Base-by-base conservation (phyloP, 2,113 vertebrate genomes). In the Protomyctophum bolini region DNA sequence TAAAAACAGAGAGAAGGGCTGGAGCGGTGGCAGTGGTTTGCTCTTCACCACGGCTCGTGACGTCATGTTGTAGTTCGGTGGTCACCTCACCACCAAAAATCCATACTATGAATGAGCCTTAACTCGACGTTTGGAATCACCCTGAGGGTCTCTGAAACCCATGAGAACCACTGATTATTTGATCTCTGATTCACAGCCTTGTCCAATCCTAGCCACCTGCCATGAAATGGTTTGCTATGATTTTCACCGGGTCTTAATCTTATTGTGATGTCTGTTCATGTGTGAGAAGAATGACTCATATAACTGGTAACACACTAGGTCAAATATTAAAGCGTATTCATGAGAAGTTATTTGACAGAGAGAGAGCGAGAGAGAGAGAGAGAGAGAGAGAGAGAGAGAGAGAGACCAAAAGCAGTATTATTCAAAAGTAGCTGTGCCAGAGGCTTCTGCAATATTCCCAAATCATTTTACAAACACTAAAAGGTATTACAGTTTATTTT, bases 391-490 rank as follows among this genome's bases (percentile, higher is more conserved):
- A 41, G 33, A 41, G 33, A 41, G 33, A 41, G 33, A 41, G 33
- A 41, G 33, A 41, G 33, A 41, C n/a, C n/a, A 21, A 21, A 21
- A 91, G 86, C 76, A 91, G 77, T 86, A 72, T 89, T 88, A 91
- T 93, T 89, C 92, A 82, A 94, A 91, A 76, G 92, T 86, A 86
- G 88, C 89, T 92, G 88, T 91, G 92, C 93, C 93, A 90, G 89
- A 93, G 92, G 93, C 92, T 88, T 90, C 90, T 89, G 92, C 93
- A 93, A 92, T 92, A 91, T 92, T 89, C 92, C 90, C 89, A 92
- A 94, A 94, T 91, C 92, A 91, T 21, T 21, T 21, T 94, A 94
- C 86, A 95, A 95, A 95, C 91, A 95, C 94, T 92, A 93, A 93
- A 94, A 95, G 93, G 92, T 93, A 93, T 86, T 92, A 95, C 93